Conservation (phyloP, 2,888 invertebrate species). For the Drosophila siamana region DNA sequence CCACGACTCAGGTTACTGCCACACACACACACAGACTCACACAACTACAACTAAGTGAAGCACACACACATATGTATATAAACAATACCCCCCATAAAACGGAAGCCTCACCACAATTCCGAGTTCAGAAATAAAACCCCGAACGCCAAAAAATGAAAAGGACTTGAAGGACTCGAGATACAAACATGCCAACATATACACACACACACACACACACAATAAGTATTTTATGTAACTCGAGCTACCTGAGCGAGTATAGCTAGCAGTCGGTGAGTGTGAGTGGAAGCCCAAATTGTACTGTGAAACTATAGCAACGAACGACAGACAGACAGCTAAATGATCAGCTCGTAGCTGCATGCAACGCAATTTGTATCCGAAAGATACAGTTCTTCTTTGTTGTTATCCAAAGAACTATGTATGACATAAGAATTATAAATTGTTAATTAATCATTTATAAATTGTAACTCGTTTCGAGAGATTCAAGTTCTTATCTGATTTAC, state of each 20-base stretch:
- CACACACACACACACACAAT: too few species aligned
- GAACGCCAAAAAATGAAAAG: conserved; percentile 46
- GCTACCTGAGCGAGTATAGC: neutral
- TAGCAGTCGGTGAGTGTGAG: neutral
- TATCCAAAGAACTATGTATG: neutral
- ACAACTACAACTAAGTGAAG: neutral
- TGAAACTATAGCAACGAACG: neutral
- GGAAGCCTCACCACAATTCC: conserved; percentile 39
- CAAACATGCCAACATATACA: neutral
- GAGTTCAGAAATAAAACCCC: conserved; percentile 64
- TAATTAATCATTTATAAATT: conserved; percentile 19
- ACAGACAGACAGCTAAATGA: neutral
- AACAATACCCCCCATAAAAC: neutral
- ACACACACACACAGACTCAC: conserved; percentile 14
- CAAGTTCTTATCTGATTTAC: conserved; percentile 52
- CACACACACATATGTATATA: neutral
- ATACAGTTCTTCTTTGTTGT: neutral
- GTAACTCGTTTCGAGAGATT: conserved; percentile 33
- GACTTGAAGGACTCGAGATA: conserved; percentile 32
- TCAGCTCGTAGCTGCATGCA: neutral
- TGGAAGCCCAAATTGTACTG: neutral
- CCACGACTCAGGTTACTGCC: conserved; percentile 69
- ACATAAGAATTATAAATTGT: conserved; percentile 5
- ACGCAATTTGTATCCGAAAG: neutral
- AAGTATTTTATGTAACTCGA: neutral